These are phyloP conservation scores for Cydia pomonella DNA, from an alignment of 1,140 invertebrate genomes.

Conservation along the genomic window DNA sequence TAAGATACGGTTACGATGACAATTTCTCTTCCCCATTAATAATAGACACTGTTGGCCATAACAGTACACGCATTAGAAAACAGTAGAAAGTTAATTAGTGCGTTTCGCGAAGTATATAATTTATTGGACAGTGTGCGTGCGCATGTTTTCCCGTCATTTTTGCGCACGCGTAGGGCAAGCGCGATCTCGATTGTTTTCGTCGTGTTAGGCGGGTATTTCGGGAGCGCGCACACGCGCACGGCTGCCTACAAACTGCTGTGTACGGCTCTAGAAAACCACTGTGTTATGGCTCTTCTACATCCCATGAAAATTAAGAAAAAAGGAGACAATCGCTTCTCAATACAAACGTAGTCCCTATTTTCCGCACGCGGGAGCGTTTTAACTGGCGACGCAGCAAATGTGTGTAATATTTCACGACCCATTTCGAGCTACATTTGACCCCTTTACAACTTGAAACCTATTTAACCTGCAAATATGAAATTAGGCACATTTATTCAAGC, in stretches of 20 bases:
- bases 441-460: too few relatives aligned
- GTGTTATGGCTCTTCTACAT: neutral
- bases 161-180: conserved; percentile 66
- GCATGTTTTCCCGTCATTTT: conserved; percentile 75
- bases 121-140: conserved; percentile 9
- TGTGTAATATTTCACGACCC: too few relatives aligned
- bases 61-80: conserved; percentile 1
- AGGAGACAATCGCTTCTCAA: too few relatives aligned
- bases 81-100: conserved; percentile 1
- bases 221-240: conserved; percentile 56
- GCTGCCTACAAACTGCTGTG: conserved; percentile 55
- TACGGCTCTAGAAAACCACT: conserved; percentile 59
- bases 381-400: too few relatives aligned
- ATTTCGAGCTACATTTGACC: too few relatives aligned
- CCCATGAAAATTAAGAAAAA: conserved; percentile 6
- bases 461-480: too few relatives aligned
- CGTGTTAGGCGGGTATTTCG: conserved; percentile 77
- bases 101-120: neutral
- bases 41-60: neutral
- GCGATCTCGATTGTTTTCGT: conserved; percentile 77
- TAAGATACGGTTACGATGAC: too few relatives aligned
- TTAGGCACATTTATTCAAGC: too few relatives aligned
- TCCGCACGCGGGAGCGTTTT: too few relatives aligned
- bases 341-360: too few relatives aligned
- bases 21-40: neutral